phyloP scores from a whole-genome alignment of 2,888 invertebrate genomes.

The Ormia ochracea region DNA sequence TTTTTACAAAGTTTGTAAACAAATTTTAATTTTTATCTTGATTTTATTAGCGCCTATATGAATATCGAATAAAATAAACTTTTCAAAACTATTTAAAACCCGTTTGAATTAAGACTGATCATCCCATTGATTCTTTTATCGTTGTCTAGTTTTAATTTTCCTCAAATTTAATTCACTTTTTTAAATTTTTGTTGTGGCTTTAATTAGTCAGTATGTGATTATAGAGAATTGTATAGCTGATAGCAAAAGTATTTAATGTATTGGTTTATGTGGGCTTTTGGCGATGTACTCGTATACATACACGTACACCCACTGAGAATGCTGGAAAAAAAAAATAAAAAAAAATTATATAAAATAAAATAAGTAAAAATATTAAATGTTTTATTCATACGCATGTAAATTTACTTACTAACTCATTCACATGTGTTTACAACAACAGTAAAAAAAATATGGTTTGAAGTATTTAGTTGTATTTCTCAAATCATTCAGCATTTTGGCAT shows the following conservation, averaged over 20 bases:
- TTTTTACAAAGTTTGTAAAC: too few species aligned
- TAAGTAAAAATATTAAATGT: slow-evolving; percentile 5
- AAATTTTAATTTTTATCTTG: too few species aligned
- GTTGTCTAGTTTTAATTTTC: not conserved
- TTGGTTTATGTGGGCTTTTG: slow-evolving; percentile 41
- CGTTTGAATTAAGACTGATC: slow-evolving; percentile 8
- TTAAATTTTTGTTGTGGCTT: slow-evolving; percentile 4
- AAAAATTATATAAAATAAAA: too few species aligned
- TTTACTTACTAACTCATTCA: slow-evolving; percentile 4
- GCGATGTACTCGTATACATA: slow-evolving; percentile 10
- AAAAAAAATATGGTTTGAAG: not conserved
- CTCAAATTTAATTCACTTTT: not conserved
- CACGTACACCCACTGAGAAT: slow-evolving; percentile 47
- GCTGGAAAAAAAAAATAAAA: not conserved
- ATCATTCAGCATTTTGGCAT: not conserved
- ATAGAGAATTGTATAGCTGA: slow-evolving; percentile 6
- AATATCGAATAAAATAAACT: not conserved
- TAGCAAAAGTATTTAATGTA: slow-evolving; percentile 13
- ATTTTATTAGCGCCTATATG: too few species aligned
- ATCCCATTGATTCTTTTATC: not conserved
- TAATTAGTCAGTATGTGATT: slow-evolving; percentile 23
- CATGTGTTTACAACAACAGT: not conserved
- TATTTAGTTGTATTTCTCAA: not conserved
- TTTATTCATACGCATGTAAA: slow-evolving; percentile 40
- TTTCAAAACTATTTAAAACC: slow-evolving; percentile 1